Conservation (phyloP, 2,797 vertebrate species). For the Channallabes apus region DNA sequence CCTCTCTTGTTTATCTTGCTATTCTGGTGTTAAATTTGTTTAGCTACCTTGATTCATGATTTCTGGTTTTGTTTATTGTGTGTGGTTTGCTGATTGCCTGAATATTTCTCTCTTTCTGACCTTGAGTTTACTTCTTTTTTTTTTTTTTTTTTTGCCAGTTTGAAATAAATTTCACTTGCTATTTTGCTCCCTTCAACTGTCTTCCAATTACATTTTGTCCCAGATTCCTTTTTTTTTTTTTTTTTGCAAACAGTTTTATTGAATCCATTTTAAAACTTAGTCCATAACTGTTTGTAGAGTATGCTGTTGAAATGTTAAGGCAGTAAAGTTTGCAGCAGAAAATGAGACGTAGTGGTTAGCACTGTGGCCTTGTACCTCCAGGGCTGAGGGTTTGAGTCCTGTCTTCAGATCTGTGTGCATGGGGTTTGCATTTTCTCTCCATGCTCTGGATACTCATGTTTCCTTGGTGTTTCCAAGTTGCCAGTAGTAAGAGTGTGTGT, state of each 20-base stretch:
- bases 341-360: background rate
- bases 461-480: no score
- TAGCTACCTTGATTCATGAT: background rate
- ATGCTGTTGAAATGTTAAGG: background rate
- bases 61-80: background rate
- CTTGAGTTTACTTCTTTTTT: background rate
- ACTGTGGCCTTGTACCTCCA: no score
- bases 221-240: background rate
- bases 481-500: no score
- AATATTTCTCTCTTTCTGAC: background rate
- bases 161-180: background rate
- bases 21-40: conserved; percentile 9
- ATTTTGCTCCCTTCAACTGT: background rate
- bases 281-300: background rate
- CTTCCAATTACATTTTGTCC: background rate
- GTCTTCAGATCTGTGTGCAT: no score
- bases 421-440: no score
- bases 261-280: background rate
- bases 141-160: background rate
- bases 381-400: no score
- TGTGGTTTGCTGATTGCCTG: background rate
- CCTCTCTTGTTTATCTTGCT: background rate
- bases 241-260: background rate
- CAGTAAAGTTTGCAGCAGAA: background rate
- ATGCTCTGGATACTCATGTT: no score